These are phyloP conservation scores for Gopherus flavomarginatus DNA, from an alignment of 2,113 vertebrate species.

Conservation along the genomic window DNA sequence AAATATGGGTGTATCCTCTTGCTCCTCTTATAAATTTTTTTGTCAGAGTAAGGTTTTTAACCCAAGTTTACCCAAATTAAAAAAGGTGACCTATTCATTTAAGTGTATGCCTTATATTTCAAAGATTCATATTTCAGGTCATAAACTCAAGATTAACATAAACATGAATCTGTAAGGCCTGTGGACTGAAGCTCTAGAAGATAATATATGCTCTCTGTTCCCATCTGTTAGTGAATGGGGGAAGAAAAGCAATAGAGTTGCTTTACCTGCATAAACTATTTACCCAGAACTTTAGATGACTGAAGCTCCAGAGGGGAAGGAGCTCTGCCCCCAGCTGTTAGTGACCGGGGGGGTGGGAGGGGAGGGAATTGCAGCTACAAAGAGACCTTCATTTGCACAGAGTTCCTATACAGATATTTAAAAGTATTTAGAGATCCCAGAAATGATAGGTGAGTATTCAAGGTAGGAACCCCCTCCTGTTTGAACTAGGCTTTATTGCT, in stretches of 20 bases:
- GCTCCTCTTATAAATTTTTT: not conserved
- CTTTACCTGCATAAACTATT: not conserved
- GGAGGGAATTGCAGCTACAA: not conserved
- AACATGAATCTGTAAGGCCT: not conserved
- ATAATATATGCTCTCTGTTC: not conserved
- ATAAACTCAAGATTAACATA: not conserved
- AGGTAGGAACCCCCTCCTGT: too few relatives aligned
- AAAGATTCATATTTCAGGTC: not conserved
- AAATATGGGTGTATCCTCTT: not conserved
- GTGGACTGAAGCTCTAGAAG: not conserved
- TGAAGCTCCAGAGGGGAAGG: not conserved
- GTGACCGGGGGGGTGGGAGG: fast-evolving
- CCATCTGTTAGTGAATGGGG: not conserved
- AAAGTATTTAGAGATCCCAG: too few relatives aligned
- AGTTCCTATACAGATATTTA: not conserved
- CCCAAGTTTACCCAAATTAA: not conserved
- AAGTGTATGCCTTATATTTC: not conserved
- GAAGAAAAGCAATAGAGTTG: not conserved
- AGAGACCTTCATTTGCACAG: not conserved
- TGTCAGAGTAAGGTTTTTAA: not conserved
- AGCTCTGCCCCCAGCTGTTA: not conserved
- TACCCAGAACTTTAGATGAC: not conserved
- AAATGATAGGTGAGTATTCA: too few relatives aligned
- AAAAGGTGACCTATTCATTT: not conserved
- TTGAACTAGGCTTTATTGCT: too few relatives aligned